Conservation (phyloP, 2,888 invertebrate genomes). For the Epistrophe grossulariae region DNA sequence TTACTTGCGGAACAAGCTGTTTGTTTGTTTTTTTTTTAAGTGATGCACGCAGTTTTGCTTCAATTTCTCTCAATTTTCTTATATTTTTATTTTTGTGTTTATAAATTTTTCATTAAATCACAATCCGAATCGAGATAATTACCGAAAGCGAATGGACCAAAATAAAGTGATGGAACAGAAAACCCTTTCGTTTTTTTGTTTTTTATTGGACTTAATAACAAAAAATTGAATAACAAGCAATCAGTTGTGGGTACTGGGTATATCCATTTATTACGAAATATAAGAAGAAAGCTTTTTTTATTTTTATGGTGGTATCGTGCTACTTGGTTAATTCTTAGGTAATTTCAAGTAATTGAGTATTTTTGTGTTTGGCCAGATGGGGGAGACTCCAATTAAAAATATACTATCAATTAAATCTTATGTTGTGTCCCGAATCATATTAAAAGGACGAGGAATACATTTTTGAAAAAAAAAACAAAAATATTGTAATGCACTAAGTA, state of each 20-base stretch:
- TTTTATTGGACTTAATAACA: slow-evolving; percentile 50
- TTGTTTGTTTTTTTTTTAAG: slow-evolving; percentile 9
- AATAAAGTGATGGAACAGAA: slow-evolving; percentile 15
- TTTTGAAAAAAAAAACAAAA: neutral
- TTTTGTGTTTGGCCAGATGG: neutral
- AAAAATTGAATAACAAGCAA: slow-evolving; percentile 51
- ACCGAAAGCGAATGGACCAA: slow-evolving; percentile 51
- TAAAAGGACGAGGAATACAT: neutral
- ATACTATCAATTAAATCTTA: neutral
- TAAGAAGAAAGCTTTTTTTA: slow-evolving; percentile 33
- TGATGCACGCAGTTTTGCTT: slow-evolving; percentile 61
- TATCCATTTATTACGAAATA: slow-evolving; percentile 2
- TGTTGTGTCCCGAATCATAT: neutral
- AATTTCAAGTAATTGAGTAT: slow-evolving; percentile 16
- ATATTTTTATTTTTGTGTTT: neutral
- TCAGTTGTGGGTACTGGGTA: neutral
- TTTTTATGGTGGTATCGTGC: slow-evolving; percentile 3
- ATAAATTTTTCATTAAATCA: slow-evolving; percentile 59
- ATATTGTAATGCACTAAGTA: neutral
- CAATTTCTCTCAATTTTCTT: slow-evolving; percentile 65
- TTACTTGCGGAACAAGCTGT: slow-evolving; percentile 54
- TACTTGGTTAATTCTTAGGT: slow-evolving; percentile 32
- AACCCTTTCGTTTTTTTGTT: slow-evolving; percentile 43
- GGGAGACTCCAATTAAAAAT: neutral
- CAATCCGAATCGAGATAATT: slow-evolving; percentile 63